A percentile compares a stretch with the other conserved stretches of the same genome.
These are phyloP conservation scores for Thunnus albacares DNA, from an alignment of 2,797 vertebrate genomes.

Conservation along the genomic window DNA sequence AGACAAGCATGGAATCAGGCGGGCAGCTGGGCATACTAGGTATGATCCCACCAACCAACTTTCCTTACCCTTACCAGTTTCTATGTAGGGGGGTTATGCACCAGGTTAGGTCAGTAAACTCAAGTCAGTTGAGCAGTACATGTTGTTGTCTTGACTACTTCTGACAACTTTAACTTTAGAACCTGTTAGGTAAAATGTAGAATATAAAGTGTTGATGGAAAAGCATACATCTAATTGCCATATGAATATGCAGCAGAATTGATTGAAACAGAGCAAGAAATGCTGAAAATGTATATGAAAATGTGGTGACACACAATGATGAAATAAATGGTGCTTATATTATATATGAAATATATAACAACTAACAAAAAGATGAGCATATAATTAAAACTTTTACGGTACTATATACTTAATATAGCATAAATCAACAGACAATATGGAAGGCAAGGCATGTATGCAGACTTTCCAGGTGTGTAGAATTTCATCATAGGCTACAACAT, in stretches of 20 bases:
- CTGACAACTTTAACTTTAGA: no score
- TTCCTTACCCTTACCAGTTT: neutral
- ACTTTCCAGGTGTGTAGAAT: neutral
- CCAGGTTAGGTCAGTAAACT: neutral
- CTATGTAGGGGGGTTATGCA: neutral
- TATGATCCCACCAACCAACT: neutral
- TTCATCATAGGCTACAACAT: neutral
- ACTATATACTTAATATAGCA: no score
- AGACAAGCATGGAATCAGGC: neutral
- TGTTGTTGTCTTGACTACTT: neutral
- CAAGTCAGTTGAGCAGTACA: neutral
- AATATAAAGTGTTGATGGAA: neutral
- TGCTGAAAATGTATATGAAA: neutral
- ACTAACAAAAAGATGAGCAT: no score
- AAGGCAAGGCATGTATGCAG: no score
- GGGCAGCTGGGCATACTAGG: neutral
- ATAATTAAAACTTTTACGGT: no score
- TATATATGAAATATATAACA: no score
- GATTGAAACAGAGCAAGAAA: neutral
- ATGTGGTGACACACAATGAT: neutral
- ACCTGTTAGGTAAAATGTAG: neutral
- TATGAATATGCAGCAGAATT: neutral
- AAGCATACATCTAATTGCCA: neutral
- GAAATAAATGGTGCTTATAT: no score
- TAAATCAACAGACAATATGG: no score